Percentiles rank a stretch among this genome's conserved stretches.
phyloP scores from a whole-genome alignment of 1,140 invertebrate species.

The Solen grandis region DNA sequence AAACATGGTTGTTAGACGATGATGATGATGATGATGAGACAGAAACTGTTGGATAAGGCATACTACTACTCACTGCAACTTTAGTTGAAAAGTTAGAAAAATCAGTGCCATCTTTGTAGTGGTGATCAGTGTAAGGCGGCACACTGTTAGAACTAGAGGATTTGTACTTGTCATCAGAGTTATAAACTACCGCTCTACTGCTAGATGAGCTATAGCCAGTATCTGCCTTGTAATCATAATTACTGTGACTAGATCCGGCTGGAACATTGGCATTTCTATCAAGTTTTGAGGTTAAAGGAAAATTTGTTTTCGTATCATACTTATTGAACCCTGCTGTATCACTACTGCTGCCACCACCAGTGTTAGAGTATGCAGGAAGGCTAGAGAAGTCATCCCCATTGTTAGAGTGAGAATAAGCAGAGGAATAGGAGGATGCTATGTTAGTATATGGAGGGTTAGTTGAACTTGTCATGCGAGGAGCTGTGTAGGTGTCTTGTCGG shows the following conservation, averaged over 20 bases:
- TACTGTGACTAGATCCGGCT: too few species aligned
- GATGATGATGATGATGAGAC: conserved; percentile 35
- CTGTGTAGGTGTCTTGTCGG: too few species aligned
- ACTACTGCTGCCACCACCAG: neutral
- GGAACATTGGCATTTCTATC: too few species aligned
- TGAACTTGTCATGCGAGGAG: too few species aligned
- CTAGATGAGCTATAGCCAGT: too few species aligned
- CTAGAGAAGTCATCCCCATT: conserved; percentile 25
- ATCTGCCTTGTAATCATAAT: too few species aligned
- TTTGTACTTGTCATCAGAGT: conserved; percentile 30
- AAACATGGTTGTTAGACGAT: conserved; percentile 4
- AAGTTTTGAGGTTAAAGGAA: too few species aligned
- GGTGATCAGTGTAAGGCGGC: conserved; percentile 10
- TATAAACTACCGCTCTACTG: too few species aligned
- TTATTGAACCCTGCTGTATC: too few species aligned
- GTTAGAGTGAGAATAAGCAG: conserved; percentile 22
- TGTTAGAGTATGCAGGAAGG: conserved; percentile 28
- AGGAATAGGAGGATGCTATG: conserved; percentile 10
- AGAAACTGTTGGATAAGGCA: conserved; percentile 1
- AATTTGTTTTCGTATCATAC: too few species aligned
- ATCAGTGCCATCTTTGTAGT: conserved; percentile 48
- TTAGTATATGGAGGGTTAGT: conserved; percentile 27
- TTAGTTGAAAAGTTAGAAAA: conserved; percentile 48
- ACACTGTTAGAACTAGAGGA: neutral
- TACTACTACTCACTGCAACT: conserved; percentile 33